phyloP scores from a whole-genome alignment of 2,113 vertebrate genomes.

The Microtus richardsoni region DNA sequence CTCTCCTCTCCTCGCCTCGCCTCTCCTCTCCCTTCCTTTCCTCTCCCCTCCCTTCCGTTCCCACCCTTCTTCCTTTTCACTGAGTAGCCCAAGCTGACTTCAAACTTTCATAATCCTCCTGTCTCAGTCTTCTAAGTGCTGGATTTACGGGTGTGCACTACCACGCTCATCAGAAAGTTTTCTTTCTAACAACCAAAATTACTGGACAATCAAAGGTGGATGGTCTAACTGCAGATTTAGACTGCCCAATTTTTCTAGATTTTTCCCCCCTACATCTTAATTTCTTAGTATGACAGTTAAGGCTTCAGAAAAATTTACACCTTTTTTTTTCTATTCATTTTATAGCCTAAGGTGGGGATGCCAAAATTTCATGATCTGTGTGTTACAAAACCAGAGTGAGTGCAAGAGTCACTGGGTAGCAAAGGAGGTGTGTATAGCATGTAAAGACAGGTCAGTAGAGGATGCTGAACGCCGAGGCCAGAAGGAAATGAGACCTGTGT shows the following conservation, averaged over 20 bases:
- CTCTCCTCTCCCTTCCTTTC: no score
- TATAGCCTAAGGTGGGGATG: neutral
- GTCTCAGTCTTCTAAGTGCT: neutral
- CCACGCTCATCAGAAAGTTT: neutral
- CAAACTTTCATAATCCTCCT: neutral
- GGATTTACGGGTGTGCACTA: neutral
- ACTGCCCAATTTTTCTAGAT: neutral
- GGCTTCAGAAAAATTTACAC: neutral
- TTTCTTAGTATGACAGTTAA: constrained; percentile 13
- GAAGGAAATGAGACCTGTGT: neutral
- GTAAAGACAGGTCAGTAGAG: neutral
- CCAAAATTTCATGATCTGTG: neutral
- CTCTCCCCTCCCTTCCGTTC: no score
- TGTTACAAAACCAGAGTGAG: neutral
- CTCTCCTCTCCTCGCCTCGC: neutral
- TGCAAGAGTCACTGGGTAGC: neutral
- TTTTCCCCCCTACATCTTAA: neutral
- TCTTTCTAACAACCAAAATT: neutral
- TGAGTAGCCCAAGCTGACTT: neutral
- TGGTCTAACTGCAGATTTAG: neutral
- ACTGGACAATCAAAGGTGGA: neutral
- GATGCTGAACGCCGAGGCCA: neutral
- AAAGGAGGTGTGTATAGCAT: neutral
- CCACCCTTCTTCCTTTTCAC: no score
- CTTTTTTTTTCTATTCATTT: neutral